Percentiles rank a stretch among this genome's conserved stretches.
phyloP scores from a whole-genome alignment of 1,140 invertebrate genomes.

The Zeugodacus cucurbitae region DNA sequence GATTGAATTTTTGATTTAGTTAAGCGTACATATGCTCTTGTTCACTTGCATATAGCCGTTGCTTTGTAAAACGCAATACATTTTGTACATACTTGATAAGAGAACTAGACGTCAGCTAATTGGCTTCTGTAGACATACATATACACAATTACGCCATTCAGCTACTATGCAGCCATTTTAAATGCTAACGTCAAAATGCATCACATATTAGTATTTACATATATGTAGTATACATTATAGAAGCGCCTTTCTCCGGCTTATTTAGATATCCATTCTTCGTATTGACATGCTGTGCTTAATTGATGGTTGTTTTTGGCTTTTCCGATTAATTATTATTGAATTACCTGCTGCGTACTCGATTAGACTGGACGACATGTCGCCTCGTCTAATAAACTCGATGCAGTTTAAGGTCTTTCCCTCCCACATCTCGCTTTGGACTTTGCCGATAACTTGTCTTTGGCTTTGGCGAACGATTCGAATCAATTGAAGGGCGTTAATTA shows the following conservation, averaged over 20 bases:
- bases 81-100: no score
- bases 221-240: background rate
- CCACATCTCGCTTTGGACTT: background rate
- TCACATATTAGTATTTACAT: background rate
- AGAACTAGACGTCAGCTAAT: background rate
- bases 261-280: background rate
- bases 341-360: background rate
- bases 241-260: background rate
- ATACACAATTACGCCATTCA: background rate
- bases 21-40: no score
- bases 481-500: no score
- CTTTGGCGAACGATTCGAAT: background rate
- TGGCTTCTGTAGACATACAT: background rate
- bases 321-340: conserved; percentile 30
- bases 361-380: conserved; percentile 6
- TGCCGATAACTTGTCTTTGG: background rate
- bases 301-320: background rate
- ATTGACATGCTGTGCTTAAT: background rate
- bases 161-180: background rate
- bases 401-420: background rate
- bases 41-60: no score
- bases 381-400: conserved; percentile 12
- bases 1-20: no score
- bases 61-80: no score
- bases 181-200: background rate